These are phyloP conservation scores for Blastobasis adustella DNA, from an alignment of 2,888 invertebrate species.

Conservation along the genomic window DNA sequence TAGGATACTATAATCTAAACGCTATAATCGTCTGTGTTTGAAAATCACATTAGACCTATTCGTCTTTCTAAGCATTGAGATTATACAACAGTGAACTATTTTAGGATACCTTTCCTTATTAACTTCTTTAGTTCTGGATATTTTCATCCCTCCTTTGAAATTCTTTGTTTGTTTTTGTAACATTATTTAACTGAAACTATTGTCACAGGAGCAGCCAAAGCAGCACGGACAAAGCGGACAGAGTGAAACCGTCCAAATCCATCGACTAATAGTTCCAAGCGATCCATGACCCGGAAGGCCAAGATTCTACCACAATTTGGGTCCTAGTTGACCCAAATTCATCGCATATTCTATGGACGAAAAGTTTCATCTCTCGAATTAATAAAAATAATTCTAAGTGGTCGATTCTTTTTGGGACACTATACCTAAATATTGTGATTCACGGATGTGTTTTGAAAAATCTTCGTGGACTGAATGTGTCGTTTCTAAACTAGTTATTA, in stretches of 20 bases:
- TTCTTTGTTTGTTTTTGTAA: neutral
- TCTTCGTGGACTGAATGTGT: constrained; percentile 10
- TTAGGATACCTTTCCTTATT: neutral
- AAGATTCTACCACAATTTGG: too few relatives aligned
- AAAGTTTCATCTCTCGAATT: too few relatives aligned
- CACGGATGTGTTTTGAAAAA: neutral
- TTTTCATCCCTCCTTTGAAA: neutral
- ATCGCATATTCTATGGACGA: too few relatives aligned
- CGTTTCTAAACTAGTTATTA: constrained; percentile 21
- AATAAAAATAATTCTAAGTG: too few relatives aligned
- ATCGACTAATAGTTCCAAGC: constrained; percentile 39
- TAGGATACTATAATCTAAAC: too few relatives aligned
- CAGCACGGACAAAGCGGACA: constrained; percentile 51
- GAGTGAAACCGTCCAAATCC: constrained; percentile 69
- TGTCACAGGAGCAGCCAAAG: constrained; percentile 57
- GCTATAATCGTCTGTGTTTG: too few relatives aligned
- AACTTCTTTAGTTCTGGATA: neutral
- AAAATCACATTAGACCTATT: too few relatives aligned
- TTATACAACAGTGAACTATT: too few relatives aligned
- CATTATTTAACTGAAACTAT: neutral
- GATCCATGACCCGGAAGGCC: neutral
- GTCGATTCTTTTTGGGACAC: too few relatives aligned
- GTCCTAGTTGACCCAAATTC: too few relatives aligned
- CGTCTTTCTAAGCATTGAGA: too few relatives aligned
- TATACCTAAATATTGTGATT: neutral